A percentile compares a stretch with the other conserved stretches of the same genome.
Conservation (phyloP, 2,113 vertebrate genomes). For the Ictalurus punctatus region DNA sequence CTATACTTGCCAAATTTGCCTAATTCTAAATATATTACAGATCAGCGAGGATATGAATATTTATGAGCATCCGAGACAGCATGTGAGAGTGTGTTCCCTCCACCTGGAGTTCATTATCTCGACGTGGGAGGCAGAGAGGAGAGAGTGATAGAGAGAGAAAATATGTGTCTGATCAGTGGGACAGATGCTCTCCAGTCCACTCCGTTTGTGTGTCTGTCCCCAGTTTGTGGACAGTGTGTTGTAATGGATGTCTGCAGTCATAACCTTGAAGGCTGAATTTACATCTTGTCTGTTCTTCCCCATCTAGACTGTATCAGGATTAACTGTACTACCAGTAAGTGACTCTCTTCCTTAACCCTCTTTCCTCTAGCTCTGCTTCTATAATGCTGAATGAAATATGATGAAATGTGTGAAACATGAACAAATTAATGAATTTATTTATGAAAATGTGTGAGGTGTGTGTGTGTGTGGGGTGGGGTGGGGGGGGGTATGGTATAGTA, state of each 20-base stretch:
- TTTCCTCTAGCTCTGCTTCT: conserved; percentile 47
- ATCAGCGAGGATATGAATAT: conserved; percentile 48
- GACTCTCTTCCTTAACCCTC: conserved; percentile 69
- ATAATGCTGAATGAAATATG: conserved; percentile 44
- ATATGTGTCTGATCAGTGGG: conserved; percentile 53
- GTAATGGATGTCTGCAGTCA: conserved; percentile 97
- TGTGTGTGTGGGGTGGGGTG: conserved; percentile 18
- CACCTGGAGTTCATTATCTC: conserved; percentile 50
- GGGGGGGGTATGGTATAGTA: conserved; percentile 35
- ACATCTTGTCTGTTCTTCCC: conserved; percentile 99
- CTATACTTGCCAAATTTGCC: conserved; percentile 49
- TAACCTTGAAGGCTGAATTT: conserved; percentile 98
- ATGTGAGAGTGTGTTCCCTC: conserved; percentile 29
- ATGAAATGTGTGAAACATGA: conserved; percentile 22
- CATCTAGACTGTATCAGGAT: conserved; percentile 99
- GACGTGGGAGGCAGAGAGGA: conserved; percentile 40
- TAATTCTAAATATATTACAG: conserved; percentile 45
- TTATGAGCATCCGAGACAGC: conserved; percentile 40
- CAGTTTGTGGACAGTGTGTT: conserved; percentile 94
- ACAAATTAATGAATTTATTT: not conserved
- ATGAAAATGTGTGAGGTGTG: conserved; percentile 30
- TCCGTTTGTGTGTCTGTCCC: conserved; percentile 95
- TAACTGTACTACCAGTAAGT: conserved; percentile 99
- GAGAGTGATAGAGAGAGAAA: conserved; percentile 45
- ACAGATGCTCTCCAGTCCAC: conserved; percentile 54